Base-by-base conservation (phyloP, 2,797 vertebrate species). In the Monodelphis domestica region DNA sequence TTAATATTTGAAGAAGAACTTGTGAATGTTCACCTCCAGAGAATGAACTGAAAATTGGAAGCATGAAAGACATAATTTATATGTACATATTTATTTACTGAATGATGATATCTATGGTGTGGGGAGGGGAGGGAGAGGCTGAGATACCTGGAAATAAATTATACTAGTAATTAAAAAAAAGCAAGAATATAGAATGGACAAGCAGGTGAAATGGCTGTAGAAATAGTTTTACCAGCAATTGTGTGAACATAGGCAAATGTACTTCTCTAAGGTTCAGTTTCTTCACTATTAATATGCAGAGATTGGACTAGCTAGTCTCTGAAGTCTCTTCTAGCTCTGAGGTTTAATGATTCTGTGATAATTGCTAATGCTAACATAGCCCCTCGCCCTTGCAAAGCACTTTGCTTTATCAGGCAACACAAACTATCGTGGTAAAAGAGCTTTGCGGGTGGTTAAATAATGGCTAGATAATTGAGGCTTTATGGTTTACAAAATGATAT, bases 401-500 rank as follows among this genome's bases (percentile, higher is more conserved):
- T 84, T 84, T 84, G 38, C 70, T 84, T 84, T 84, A 84, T 91
- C 56, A 91, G 28, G 50, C 87, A 54, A 91, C 11, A 54, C 12
- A 54, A 93, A 78, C 29, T 54, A 90, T 50, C 50, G 30, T 90
- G 45, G 91, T 51, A 28, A 7, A 53, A 29, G 0, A 70, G 33
- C 45, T 92, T 94, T 28, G 53, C 30, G 87, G 12, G 53, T 84
- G 70, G 38, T 89, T 95, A 88, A 78, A 30, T 91, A 91, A 87
- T 87, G 54, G 90, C 87, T 96, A 52, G 38, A 5, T 70, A n/a
- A 54, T 9, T 30, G 53, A 95, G 38, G 45, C 38, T 87, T 78
- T 52, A 55, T n/a, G 50, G 29, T 56, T 92, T 57, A 88, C 54
- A 29, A 88, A 9, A 70, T 63, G 57, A 89, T 89, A 88, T 92